These are phyloP conservation scores for Nannoperca obscura DNA, from an alignment of 2,797 vertebrate genomes.

Conservation along the genomic window DNA sequence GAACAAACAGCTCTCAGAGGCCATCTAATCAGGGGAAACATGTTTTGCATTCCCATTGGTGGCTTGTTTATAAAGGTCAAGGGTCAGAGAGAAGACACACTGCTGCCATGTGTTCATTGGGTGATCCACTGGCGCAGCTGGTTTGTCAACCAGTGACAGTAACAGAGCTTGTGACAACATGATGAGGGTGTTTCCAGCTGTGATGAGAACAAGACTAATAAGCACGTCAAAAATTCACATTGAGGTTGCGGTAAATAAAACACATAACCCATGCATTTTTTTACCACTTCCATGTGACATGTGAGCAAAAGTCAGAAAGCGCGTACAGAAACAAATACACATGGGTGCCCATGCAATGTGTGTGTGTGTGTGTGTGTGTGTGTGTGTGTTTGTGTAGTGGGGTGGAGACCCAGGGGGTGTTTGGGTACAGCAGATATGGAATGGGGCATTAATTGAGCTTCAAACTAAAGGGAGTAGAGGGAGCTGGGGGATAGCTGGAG, in stretches of 20 bases:
- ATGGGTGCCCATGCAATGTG: background rate
- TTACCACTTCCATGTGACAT: constrained; percentile 1
- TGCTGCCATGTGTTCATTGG: background rate
- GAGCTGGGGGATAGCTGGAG: constrained; percentile 8
- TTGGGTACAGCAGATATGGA: constrained; percentile 58
- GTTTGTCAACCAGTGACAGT: constrained; percentile 28
- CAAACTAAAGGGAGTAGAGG: constrained; percentile 55
- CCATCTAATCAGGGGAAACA: constrained; percentile 1
- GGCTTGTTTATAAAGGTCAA: constrained; percentile 7
- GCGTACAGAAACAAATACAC: constrained; percentile 12
- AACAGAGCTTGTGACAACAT: constrained; percentile 14
- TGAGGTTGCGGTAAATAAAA: background rate
- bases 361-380: background rate
- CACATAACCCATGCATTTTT: background rate
- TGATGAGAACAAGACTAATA: constrained; percentile 34
- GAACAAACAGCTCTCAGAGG: background rate
- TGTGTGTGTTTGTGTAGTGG: constrained; percentile 10
- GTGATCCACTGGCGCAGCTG: background rate
- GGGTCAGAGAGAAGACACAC: background rate
- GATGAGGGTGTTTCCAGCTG: constrained; percentile 44
- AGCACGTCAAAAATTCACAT: constrained; percentile 13
- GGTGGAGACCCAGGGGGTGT: constrained; percentile 43
- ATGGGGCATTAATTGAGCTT: constrained; percentile 69
- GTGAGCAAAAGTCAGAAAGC: background rate
- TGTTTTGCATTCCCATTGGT: background rate